phyloP scores from a whole-genome alignment of 2,797 vertebrate genomes.

The Gallirallus australis region DNA sequence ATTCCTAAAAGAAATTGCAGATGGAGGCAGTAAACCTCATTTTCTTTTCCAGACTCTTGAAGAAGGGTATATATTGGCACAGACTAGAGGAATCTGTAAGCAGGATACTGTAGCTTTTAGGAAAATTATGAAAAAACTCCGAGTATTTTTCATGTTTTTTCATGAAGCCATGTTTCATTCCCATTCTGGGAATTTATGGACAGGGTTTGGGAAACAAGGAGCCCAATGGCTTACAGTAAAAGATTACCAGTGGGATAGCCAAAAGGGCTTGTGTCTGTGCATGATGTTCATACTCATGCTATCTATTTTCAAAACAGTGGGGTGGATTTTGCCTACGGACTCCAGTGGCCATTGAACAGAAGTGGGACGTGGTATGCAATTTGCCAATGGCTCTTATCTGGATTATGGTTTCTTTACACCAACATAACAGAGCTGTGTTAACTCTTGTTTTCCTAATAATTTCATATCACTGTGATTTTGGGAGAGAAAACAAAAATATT shows the following conservation, averaged over 20 bases:
- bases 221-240: background rate
- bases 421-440: background rate
- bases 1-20: background rate
- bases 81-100: background rate
- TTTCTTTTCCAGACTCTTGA: background rate
- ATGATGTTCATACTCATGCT: background rate
- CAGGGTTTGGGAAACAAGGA: background rate
- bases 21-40: background rate
- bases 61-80: background rate
- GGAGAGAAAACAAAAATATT: background rate
- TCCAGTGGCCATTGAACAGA: background rate
- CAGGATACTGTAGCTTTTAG: background rate
- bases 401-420: background rate
- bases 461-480: background rate
- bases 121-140: background rate
- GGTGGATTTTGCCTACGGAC: background rate
- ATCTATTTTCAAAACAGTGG: background rate
- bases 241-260: background rate
- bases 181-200: background rate
- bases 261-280: background rate
- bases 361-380: background rate
- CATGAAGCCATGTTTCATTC: background rate
- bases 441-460: background rate
- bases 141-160: background rate
- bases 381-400: background rate